Base-by-base conservation (phyloP, 1,140 invertebrate species). In the Drosophila bocki region DNA sequence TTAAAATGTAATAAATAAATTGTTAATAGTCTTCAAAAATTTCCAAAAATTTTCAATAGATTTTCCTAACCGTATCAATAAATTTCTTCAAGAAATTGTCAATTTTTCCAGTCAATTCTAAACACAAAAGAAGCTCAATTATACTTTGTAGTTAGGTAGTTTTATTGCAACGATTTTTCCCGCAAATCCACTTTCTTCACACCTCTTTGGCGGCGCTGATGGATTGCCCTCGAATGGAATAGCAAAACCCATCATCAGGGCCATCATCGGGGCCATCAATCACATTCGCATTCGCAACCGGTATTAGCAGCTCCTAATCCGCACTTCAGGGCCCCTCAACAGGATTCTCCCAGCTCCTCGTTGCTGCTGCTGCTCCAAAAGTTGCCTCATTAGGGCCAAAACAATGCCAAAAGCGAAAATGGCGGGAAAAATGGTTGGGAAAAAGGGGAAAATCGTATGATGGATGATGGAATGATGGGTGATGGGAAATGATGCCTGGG, bases 371-470 rank as follows among this genome's bases (percentile, higher is more conserved):
- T 41, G 33, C 67, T 71, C 45, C 37, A 50, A 72, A 72, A 72
- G 68, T 74, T 72, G 67, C 29, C 69, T 72, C 69, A 72, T 72
- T 72, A 69, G 42, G 69, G 65, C 64, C 67, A 65, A 69, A 70
- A 70, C 64, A 70, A 70, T 54, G 35, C 67, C 67, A 19, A 72
- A 50, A 65, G 57, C 57, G 58, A 56, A 61, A 56, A 54, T 54
- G 32, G 56, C 37, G 58, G 42, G n/a, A 63, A 37, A 67, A 45
- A 17, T 19, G 22, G 17, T 11, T 47, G 45, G 45, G 19, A 26
- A 47, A 44, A 44, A 22, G 35, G 15, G 9, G 9, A 9, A 39
- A 54, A n/a, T 7, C 2, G 15, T 15, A 13, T 26, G 50, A 37
- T 7, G 26, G 26, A n/a, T 13, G 26, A 29, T 19, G 39, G 7